Evolutionary conservation across 2,888 invertebrate species (phyloP), one percentile per base, ranked within the genome.

Genomic region (Laothoe populi): DNA sequence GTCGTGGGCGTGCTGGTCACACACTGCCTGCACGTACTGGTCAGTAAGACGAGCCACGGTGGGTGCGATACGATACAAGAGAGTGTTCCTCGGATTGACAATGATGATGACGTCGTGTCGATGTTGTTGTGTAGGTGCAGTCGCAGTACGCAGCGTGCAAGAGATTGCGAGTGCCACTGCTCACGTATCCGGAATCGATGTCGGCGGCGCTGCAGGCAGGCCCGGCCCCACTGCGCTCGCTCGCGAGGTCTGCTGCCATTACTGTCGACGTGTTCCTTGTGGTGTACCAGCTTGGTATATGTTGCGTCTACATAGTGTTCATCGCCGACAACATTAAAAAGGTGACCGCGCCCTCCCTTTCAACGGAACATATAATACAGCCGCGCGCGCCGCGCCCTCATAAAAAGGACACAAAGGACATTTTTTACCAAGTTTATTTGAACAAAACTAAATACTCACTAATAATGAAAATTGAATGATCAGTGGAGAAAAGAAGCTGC

Each of bases 241-340:
- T 96, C 70, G 94, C 96, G 1, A 90, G 88, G 11, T 84, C 93
- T 23, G 93, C 96, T 46, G 94, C 94, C 87, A 89, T 88, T 78
- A 86, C 95, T 57, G 95, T 95, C 45, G 95, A 96, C 81, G 86
- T 94, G 57, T 96, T 96, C 84, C 93, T 96, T 67, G 95, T 97
- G 72, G 93, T 96, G 61, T 99, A 99, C 75, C 99, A 99, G 87
- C 93, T 99, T 74, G 99, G 99, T 57, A 97, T 98, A 58, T 99
- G 99, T 84, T 98, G 98, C 84, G 98, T 99, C 1, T 99, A 99
- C 87, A 96, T 98, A 23, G 97, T 99, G 0, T 99, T 99, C 84
- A 97, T 99, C 58, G 95, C 98, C 0, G 95, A 95, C 65, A 98
- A 98, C 86, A 94, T 98, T n/a, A 94, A 96, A 79, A 93, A 94